Conservation (phyloP, 1,140 invertebrate species). For the Drosophila rhopaloa region DNA sequence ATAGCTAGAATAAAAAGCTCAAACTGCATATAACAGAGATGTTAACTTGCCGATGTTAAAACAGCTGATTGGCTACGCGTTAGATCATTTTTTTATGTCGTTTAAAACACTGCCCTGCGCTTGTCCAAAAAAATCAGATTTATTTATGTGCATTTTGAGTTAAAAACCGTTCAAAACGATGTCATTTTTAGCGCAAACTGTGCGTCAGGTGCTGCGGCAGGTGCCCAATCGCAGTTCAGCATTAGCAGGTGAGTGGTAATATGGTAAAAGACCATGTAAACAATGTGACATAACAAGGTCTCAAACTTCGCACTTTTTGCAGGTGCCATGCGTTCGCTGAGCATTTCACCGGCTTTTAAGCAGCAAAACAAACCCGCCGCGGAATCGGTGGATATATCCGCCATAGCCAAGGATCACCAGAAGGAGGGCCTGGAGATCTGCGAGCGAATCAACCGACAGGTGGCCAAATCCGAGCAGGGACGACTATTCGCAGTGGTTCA, state of each 20-base stretch:
- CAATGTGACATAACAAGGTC: conserved; percentile 63
- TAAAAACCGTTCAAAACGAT: conserved; percentile 24
- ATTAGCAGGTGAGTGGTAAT: conserved; percentile 27
- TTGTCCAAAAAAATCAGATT: neutral
- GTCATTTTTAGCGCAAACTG: conserved; percentile 57
- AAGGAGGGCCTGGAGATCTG: conserved; percentile 84
- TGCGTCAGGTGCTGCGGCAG: conserved; percentile 59
- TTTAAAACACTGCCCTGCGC: too few relatives aligned
- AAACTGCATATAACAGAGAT: neutral
- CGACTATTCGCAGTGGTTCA: conserved; percentile 95
- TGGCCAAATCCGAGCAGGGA: conserved; percentile 86
- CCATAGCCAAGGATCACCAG: conserved; percentile 53
- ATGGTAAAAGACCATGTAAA: neutral
- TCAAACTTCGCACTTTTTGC: neutral
- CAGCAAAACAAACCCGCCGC: conserved; percentile 63
- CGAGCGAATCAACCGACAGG: conserved; percentile 87
- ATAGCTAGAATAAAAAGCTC: neutral
- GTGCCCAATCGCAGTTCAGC: conserved; percentile 27
- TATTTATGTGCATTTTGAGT: conserved; percentile 25
- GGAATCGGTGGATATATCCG: conserved; percentile 32
- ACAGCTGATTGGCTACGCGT: conserved; percentile 13
- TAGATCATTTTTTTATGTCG: neutral
- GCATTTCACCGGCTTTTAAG: conserved; percentile 49
- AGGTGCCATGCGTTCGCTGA: conserved; percentile 72
- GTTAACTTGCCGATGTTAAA: neutral